Evolutionary conservation across 1,140 invertebrate genomes (phyloP).

Genomic region (Solenopsis invicta): DNA sequence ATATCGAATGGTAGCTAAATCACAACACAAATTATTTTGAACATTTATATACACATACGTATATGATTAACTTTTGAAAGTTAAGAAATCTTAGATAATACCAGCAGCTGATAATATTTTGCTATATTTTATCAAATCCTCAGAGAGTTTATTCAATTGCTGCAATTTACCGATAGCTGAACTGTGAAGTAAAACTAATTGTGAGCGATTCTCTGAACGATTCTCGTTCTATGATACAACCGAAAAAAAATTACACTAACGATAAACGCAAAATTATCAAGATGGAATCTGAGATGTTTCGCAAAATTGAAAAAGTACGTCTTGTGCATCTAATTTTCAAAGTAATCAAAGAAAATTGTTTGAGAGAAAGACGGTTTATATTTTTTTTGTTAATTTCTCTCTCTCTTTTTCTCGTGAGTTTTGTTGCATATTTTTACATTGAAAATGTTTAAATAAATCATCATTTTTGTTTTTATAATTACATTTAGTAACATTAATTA

Average conservation of each 20-base stretch:
- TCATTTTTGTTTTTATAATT: neutral
- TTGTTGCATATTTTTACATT: too few relatives aligned
- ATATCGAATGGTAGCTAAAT: neutral
- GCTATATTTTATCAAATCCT: neutral
- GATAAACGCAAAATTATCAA: neutral
- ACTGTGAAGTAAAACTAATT: neutral
- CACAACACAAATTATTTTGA: neutral
- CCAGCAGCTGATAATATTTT: neutral
- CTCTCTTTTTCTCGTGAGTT: too few relatives aligned
- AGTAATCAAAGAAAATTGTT: neutral
- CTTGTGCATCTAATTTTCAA: neutral
- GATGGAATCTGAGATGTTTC: neutral
- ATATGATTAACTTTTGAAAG: neutral
- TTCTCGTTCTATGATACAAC: neutral
- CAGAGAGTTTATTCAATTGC: neutral
- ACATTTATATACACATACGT: neutral
- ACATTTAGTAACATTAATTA: neutral
- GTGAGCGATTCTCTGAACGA: neutral
- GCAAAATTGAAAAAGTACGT: neutral
- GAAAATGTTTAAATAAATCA: neutral
- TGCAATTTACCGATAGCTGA: neutral
- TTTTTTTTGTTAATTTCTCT: neutral
- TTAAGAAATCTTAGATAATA: neutral
- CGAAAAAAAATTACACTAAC: neutral
- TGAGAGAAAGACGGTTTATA: neutral